phyloP scores from a whole-genome alignment of 2,797 vertebrate genomes.

The Salmo trutta region DNA sequence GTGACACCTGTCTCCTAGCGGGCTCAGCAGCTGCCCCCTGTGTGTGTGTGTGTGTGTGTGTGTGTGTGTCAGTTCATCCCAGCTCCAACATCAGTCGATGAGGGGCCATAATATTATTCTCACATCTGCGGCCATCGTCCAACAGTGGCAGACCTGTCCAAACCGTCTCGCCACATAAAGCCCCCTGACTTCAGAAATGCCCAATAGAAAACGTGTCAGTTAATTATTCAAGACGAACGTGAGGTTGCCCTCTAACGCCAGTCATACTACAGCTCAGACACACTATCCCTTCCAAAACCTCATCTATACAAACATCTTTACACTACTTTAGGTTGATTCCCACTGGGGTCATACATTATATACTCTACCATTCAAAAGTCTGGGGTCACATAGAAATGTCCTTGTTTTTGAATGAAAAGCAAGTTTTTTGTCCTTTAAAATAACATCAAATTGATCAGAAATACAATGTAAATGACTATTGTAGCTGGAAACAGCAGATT shows the following conservation, averaged over 20 bases:
- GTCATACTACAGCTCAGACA: neutral
- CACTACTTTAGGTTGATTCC: too few species aligned
- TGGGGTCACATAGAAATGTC: too few species aligned
- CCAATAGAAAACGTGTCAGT: neutral
- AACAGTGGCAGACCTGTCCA: neutral
- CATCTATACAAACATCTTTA: too few species aligned
- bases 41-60: neutral
- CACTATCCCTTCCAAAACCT: neutral
- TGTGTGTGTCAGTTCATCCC: neutral
- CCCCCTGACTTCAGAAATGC: neutral
- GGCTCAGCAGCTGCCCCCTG: constrained; percentile 7
- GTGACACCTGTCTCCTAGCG: constrained; percentile 1
- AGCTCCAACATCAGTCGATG: neutral
- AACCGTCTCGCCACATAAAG: neutral
- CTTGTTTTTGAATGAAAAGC: too few species aligned
- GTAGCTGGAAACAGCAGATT: too few species aligned
- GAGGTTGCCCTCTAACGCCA: neutral
- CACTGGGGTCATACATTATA: too few species aligned
- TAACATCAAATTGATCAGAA: too few species aligned
- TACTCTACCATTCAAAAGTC: too few species aligned
- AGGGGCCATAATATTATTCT: neutral
- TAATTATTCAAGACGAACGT: neutral
- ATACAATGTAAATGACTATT: too few species aligned
- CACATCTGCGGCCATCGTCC: neutral
- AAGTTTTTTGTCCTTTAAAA: too few species aligned